These are phyloP conservation scores for Muscicapa striata DNA, from an alignment of 2,797 vertebrate species.

Conservation along the genomic window DNA sequence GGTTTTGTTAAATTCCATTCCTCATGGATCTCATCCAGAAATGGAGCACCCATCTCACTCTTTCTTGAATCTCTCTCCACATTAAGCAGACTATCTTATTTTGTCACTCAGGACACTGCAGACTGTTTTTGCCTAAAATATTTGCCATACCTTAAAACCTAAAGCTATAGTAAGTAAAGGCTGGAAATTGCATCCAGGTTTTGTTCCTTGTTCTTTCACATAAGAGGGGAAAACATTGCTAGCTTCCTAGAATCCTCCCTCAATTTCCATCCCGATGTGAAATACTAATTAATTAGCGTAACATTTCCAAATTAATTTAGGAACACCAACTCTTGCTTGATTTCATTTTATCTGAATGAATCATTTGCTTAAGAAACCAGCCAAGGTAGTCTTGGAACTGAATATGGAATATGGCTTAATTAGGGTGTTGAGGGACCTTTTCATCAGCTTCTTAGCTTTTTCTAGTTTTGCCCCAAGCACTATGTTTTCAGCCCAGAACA, in stretches of 20 bases:
- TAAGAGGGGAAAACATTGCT: neutral
- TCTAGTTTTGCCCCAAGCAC: neutral
- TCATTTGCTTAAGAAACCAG: neutral
- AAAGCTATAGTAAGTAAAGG: neutral
- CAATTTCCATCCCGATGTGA: neutral
- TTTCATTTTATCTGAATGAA: neutral
- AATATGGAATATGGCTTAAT: neutral
- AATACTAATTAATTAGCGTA: neutral
- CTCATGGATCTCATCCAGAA: neutral
- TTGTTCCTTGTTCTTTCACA: neutral
- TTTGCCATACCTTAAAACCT: neutral
- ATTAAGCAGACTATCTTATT: neutral
- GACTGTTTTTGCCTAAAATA: neutral
- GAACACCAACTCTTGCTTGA: neutral
- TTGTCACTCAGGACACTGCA: neutral
- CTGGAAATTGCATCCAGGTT: neutral
- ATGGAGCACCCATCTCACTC: accelerated
- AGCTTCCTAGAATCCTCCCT: neutral
- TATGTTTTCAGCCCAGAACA: slow-evolving; percentile 17
- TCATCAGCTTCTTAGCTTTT: neutral
- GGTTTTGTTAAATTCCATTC: neutral
- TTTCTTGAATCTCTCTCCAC: neutral
- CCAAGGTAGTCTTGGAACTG: neutral
- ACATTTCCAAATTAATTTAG: neutral
- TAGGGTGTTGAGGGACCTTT: neutral